Conservation (phyloP, 1,140 invertebrate species). For the Chrysoperla carnea region DNA sequence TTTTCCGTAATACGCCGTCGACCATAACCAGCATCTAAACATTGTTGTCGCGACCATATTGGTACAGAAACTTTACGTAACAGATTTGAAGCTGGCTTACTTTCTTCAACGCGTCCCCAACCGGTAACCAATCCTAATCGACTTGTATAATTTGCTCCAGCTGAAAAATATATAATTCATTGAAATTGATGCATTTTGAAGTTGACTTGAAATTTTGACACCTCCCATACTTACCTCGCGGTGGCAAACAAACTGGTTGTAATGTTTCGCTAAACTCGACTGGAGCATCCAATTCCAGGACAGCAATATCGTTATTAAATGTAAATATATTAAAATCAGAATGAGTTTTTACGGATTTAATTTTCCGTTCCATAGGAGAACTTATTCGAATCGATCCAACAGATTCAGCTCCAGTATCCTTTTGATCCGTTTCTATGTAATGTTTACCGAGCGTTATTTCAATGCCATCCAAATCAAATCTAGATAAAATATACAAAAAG, state of each 20-base stretch:
- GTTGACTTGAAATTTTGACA: neutral
- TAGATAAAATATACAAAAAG: conserved; percentile 10
- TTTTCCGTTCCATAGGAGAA: conserved; percentile 11
- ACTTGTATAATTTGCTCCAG: conserved; percentile 33
- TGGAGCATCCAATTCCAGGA: conserved; percentile 47
- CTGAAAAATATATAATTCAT: conserved; percentile 19
- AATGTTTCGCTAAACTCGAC: conserved; percentile 37
- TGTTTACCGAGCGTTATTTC: conserved; percentile 26
- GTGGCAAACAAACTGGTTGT: conserved; percentile 53
- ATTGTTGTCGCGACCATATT: conserved; percentile 36
- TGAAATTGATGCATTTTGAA: conserved; percentile 1
- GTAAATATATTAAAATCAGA: conserved; percentile 46
- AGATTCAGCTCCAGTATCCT: conserved; percentile 11
- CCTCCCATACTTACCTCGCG: conserved; percentile 21
- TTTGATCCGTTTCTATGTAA: conserved; percentile 11
- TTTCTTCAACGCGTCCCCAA: conserved; percentile 53
- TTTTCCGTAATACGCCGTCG: conserved; percentile 40
- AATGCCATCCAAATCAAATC: conserved; percentile 24
- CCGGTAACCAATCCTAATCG: conserved; percentile 50
- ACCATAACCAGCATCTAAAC: conserved; percentile 29
- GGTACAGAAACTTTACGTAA: conserved; percentile 38
- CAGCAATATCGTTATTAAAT: conserved; percentile 66
- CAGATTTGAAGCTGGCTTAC: conserved; percentile 36
- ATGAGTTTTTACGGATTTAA: conserved; percentile 33
- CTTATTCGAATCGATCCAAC: conserved; percentile 11